Conservation (phyloP, 2,888 invertebrate species). For the Dioctria rufipes region DNA sequence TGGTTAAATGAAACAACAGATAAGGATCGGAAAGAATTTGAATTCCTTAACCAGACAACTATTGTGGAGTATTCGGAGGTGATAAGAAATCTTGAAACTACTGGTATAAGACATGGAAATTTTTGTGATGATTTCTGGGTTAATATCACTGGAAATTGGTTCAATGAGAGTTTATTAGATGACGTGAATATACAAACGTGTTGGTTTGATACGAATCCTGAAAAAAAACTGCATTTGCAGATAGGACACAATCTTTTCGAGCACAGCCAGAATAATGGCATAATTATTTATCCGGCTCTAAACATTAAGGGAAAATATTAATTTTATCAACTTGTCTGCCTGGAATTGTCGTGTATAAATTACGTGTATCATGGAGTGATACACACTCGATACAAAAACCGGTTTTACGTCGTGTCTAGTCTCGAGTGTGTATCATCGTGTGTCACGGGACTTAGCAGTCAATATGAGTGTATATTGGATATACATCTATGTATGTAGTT, state of each 20-base stretch:
- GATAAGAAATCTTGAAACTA: constrained; percentile 87
- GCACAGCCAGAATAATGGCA: constrained; percentile 81
- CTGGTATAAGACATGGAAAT: constrained; percentile 93
- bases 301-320: constrained; percentile 82
- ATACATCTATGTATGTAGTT: no score
- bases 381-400: no score
- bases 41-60: constrained; percentile 87
- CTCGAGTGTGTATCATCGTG: no score
- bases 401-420: no score
- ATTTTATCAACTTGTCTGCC: no score
- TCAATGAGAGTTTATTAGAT: constrained; percentile 84
- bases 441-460: no score
- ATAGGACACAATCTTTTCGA: constrained; percentile 90
- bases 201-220: constrained; percentile 74
- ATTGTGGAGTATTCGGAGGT: constrained; percentile 90
- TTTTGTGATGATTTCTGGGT: constrained; percentile 89
- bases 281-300: constrained; percentile 86
- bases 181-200: constrained; percentile 89
- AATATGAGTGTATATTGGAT: no score
- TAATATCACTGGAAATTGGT: constrained; percentile 93
- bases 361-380: no score
- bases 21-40: constrained; percentile 77
- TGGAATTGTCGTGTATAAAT: no score
- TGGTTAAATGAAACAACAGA: constrained; percentile 90
- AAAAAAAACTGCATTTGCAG: constrained; percentile 77